These are phyloP conservation scores for Clivina fossor DNA, from an alignment of 2,888 invertebrate genomes.

Conservation along the genomic window DNA sequence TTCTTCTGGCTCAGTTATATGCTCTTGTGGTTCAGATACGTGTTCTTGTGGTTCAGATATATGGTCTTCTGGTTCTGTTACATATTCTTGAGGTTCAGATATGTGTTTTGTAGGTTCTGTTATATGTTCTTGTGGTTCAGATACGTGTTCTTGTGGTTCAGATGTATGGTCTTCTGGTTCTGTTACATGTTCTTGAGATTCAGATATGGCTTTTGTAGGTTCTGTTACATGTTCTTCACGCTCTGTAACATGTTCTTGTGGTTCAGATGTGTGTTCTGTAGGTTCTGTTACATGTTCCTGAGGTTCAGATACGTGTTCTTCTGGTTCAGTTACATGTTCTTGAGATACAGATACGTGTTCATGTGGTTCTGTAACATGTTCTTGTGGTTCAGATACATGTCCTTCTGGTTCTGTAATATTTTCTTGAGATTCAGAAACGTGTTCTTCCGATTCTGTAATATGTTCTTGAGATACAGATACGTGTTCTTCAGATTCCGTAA, in stretches of 20 bases:
- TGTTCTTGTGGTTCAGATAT: constrained; percentile 22
- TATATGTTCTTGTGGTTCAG: constrained; percentile 35
- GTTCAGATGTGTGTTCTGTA: constrained; percentile 39
- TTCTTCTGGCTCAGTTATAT: constrained; percentile 37
- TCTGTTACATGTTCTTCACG: constrained; percentile 39
- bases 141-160: constrained; percentile 33
- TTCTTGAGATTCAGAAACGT: constrained; percentile 19
- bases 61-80: constrained; percentile 29
- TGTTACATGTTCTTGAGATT: constrained; percentile 11
- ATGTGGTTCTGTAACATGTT: too few species aligned
- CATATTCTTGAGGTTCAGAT: constrained; percentile 12
- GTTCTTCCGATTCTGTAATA: constrained; percentile 19
- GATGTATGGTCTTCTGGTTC: constrained; percentile 37
- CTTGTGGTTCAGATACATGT: too few species aligned
- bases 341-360: constrained; percentile 24
- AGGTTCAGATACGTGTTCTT: constrained; percentile 17
- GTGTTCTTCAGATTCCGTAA: constrained; percentile 31
- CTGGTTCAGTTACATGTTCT: constrained; percentile 26
- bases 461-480: constrained; percentile 29
- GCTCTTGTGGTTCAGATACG: constrained; percentile 38
- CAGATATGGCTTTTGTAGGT: background rate
- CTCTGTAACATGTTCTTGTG: constrained; percentile 25
- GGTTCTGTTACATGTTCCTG: constrained; percentile 36
- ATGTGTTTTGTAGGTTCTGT: constrained; percentile 12
- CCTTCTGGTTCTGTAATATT: constrained; percentile 23